Percentiles rank a stretch among this genome's conserved stretches.
Conservation (phyloP, 2,113 vertebrate species). For the Ondatra zibethicus region DNA sequence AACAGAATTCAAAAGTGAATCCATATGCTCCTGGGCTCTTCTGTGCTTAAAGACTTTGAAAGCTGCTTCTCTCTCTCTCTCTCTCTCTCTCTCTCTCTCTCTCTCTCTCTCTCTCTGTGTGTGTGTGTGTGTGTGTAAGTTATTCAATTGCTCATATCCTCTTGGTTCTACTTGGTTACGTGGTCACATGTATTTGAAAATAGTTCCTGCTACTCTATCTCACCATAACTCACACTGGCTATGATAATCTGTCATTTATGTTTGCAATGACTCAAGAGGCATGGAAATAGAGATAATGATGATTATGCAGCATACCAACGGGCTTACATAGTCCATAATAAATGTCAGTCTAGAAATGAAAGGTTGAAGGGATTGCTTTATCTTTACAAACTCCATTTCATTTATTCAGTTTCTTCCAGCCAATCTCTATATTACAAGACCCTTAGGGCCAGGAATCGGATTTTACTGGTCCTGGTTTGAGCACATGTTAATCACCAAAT, state of each 20-base stretch:
- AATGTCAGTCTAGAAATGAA: slow-evolving; percentile 10
- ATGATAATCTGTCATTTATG: background rate
- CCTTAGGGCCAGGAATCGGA: background rate
- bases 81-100: no score
- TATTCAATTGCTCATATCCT: background rate
- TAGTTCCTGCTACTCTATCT: background rate
- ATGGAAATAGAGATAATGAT: background rate
- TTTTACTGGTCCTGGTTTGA: background rate
- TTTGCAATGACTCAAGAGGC: slow-evolving; percentile 36
- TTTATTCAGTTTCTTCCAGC: slow-evolving; percentile 36
- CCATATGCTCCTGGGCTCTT: no score
- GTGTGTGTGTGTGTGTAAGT: background rate
- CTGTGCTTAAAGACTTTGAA: background rate
- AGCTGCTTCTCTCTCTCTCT: background rate
- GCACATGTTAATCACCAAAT: background rate
- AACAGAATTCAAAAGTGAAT: background rate
- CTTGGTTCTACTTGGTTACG: background rate
- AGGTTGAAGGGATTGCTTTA: background rate
- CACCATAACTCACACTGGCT: background rate
- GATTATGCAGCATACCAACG: background rate
- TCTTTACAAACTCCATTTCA: background rate
- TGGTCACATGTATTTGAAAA: background rate
- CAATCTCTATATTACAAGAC: background rate
- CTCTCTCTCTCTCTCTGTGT: background rate
- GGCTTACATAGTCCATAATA: background rate